These are phyloP conservation scores for Calliopum simillimum DNA, from an alignment of 2,888 invertebrate species.

Conservation along the genomic window DNA sequence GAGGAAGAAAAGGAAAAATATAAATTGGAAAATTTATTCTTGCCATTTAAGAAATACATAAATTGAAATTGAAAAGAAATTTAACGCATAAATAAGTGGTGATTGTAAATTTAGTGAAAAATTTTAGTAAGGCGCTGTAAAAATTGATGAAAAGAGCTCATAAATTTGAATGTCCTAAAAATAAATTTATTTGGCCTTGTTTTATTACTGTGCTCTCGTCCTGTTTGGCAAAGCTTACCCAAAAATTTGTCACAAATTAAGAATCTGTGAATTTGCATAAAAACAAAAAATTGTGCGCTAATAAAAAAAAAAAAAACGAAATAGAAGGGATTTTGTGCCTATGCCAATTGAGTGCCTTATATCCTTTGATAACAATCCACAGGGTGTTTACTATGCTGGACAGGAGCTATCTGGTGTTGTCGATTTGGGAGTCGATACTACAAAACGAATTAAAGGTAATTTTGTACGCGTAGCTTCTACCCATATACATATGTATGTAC, in stretches of 20 bases:
- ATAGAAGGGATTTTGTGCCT: constrained; percentile 49
- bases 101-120: too few relatives aligned
- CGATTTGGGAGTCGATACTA: constrained; percentile 66
- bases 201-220: too few relatives aligned
- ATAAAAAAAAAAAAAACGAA: constrained; percentile 6
- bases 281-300: not conserved
- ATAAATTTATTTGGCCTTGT: too few relatives aligned
- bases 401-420: constrained; percentile 66
- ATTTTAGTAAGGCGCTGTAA: too few relatives aligned
- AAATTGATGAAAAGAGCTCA: too few relatives aligned
- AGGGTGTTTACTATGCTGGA: constrained; percentile 68
- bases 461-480: not conserved
- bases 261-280: too few relatives aligned
- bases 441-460: constrained; percentile 67
- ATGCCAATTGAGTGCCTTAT: constrained; percentile 69
- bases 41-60: not conserved
- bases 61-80: not conserved
- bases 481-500: not conserved
- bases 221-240: too few relatives aligned
- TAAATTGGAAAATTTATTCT: constrained; percentile 33
- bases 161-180: too few relatives aligned
- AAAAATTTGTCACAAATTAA: too few relatives aligned
- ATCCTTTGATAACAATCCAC: constrained; percentile 67
- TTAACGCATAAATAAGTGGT: too few relatives aligned
- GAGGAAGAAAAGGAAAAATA: constrained; percentile 43